Evolutionary conservation across 2,113 vertebrate genomes (phyloP).

Genomic region (Nycticorax nycticorax): DNA sequence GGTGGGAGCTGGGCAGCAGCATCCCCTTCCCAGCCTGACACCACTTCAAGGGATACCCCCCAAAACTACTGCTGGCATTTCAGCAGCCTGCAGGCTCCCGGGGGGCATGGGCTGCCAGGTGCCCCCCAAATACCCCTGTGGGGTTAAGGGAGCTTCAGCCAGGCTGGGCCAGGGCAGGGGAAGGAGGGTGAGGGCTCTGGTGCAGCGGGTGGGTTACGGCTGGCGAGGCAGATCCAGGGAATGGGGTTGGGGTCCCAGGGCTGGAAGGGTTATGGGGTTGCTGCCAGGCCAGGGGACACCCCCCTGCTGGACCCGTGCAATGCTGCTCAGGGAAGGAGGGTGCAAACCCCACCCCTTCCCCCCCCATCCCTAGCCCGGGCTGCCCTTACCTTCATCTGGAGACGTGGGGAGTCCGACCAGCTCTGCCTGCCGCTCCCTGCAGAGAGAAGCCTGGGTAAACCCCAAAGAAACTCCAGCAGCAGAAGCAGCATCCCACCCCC

Average conservation of each 20-base stretch:
- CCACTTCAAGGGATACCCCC: not conserved
- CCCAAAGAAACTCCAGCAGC: not conserved
- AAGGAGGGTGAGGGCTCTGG: not conserved
- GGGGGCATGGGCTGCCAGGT: fast-evolving
- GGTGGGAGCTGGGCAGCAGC: not conserved
- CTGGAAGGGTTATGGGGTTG: not conserved
- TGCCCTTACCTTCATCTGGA: conserved; percentile 33
- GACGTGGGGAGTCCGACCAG: not conserved
- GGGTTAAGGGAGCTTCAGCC: not conserved
- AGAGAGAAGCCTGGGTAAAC: not conserved
- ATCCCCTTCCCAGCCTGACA: not conserved
- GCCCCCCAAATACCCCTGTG: not conserved
- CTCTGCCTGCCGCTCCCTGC: conserved; percentile 31
- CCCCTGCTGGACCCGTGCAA: not conserved
- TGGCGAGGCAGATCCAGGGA: not conserved
- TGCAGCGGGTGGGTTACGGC: not conserved
- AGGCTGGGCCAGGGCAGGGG: not conserved
- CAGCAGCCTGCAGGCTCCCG: not conserved
- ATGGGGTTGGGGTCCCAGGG: not conserved
- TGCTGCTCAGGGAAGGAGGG: not conserved
- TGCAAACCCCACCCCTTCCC: not conserved
- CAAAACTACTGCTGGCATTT: fast-evolving
- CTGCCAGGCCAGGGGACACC: not conserved
- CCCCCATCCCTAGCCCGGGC: not conserved
- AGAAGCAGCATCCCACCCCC: not conserved